Evolutionary conservation across 2,888 invertebrate genomes (phyloP).

Genomic region (Diplazon laetatorius): DNA sequence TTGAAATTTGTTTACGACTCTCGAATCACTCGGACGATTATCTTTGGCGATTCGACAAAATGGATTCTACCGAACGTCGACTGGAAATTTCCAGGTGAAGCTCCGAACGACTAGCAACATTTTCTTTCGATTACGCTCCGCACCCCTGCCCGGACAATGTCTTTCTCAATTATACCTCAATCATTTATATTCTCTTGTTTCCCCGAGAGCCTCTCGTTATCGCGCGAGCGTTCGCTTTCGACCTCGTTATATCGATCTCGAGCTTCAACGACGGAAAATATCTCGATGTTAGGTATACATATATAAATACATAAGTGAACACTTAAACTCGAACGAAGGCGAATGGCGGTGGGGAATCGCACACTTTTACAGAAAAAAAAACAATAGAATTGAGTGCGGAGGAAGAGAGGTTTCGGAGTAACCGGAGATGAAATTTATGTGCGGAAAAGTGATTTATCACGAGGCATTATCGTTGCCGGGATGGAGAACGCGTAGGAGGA

Average conservation of each 20-base stretch:
- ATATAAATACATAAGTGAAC: no score
- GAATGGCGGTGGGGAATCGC: slow-evolving; percentile 13
- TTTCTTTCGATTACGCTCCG: background rate
- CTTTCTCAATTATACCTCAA: slow-evolving; percentile 42
- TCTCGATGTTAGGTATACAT: no score
- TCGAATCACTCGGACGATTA: background rate
- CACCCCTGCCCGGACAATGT: slow-evolving; percentile 2
- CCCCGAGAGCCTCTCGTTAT: slow-evolving; percentile 4
- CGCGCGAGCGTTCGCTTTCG: background rate
- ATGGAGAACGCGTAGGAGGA: slow-evolving; percentile 55
- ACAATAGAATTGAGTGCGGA: slow-evolving; percentile 9
- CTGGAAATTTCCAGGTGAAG: slow-evolving; percentile 12
- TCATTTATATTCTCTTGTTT: slow-evolving; percentile 22
- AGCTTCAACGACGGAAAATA: slow-evolving; percentile 38
- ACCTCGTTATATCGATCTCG: slow-evolving; percentile 38
- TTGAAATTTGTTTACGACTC: no score
- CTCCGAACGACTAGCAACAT: background rate
- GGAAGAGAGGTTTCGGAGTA: slow-evolving; percentile 38
- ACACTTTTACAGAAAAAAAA: background rate
- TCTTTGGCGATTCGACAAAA: slow-evolving; percentile 15
- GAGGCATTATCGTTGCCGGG: slow-evolving; percentile 54
- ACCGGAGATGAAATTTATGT: slow-evolving; percentile 59
- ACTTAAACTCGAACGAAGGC: slow-evolving; percentile 31
- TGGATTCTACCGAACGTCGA: background rate
- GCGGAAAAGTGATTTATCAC: slow-evolving; percentile 56